A percentile compares a stretch with the other conserved stretches of the same genome.
These are phyloP conservation scores for roundworm (Caenorhabditis elegans) DNA, from an alignment of 1,140 invertebrate species.

Conservation along the genomic window DNA sequence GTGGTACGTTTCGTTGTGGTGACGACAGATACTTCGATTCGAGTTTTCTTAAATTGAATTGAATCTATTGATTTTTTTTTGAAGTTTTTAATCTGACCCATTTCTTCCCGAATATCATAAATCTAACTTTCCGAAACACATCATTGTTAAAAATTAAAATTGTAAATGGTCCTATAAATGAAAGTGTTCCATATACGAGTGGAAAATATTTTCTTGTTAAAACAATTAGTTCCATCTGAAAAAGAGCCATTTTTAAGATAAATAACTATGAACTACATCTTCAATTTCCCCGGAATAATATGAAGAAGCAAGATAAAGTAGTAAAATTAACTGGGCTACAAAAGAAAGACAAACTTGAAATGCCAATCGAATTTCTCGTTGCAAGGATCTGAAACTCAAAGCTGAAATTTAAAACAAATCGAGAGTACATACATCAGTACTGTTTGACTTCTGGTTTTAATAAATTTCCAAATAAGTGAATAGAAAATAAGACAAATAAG, in stretches of 20 bases:
- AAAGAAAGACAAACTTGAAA: background rate
- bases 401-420: too few relatives aligned
- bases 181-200: background rate
- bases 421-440: background rate
- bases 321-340: background rate
- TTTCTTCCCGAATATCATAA: background rate
- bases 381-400: background rate
- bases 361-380: background rate
- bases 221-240: background rate
- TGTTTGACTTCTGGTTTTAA: background rate
- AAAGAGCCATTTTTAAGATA: too few relatives aligned
- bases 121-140: background rate
- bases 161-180: background rate
- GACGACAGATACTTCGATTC: too few relatives aligned
- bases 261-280: too few relatives aligned
- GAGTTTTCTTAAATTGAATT: too few relatives aligned
- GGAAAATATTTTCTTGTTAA: background rate
- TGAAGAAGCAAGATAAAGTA: background rate
- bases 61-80: too few relatives aligned
- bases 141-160: background rate
- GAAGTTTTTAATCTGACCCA: too few relatives aligned
- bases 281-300: background rate
- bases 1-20: too few relatives aligned
- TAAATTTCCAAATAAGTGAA: background rate
- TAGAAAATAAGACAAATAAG: background rate